These are phyloP conservation scores for Myiotriccus ornatus DNA, from an alignment of 2,797 vertebrate species.

Conservation along the genomic window DNA sequence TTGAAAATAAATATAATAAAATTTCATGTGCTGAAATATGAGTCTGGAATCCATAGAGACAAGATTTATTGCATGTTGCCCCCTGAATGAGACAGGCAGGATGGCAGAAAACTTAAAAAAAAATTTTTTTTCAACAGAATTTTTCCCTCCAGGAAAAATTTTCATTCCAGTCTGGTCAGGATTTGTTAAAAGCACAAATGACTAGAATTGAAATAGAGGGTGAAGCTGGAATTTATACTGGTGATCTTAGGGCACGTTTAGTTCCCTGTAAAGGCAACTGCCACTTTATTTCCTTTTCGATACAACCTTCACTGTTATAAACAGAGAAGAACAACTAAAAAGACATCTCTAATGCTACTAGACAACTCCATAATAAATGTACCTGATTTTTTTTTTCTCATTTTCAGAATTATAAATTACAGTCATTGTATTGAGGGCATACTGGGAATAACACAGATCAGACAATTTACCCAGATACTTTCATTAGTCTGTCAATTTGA, in stretches of 20 bases:
- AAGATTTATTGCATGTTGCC: neutral
- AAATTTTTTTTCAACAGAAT: too few relatives aligned
- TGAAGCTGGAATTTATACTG: neutral
- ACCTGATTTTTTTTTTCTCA: neutral
- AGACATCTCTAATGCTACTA: neutral
- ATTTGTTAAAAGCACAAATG: neutral
- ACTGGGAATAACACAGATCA: neutral
- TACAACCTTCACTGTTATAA: neutral
- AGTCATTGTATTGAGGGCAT: neutral
- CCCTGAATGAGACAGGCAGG: neutral
- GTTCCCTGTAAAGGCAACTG: neutral
- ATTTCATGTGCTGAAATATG: neutral
- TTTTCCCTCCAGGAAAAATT: neutral
- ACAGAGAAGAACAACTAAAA: neutral
- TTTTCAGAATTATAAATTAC: neutral
- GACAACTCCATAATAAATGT: neutral
- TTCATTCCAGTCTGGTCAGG: neutral
- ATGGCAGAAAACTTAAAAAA: neutral
- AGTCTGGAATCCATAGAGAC: neutral
- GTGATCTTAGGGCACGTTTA: neutral
- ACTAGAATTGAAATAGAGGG: neutral
- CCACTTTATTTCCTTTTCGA: neutral
- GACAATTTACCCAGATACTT: neutral
- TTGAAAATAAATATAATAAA: neutral
- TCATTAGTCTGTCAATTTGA: neutral